Evolutionary conservation across 2,797 vertebrate species (phyloP).

Genomic region (Hirundo rustica): DNA sequence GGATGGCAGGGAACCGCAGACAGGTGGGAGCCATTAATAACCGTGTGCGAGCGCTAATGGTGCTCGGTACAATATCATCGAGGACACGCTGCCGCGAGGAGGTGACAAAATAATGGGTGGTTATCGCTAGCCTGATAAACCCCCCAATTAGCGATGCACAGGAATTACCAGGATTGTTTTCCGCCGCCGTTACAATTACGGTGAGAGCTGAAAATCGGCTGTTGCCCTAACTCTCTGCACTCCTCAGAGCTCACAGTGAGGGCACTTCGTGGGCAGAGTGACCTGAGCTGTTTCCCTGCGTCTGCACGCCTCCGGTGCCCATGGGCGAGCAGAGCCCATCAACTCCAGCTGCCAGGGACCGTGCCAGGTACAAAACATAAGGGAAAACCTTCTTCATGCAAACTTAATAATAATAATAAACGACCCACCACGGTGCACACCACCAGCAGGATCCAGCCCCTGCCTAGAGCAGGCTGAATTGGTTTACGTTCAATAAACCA

Average conservation of each 20-base stretch:
- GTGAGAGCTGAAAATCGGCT: background rate
- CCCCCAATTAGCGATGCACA: background rate
- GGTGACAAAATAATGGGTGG: constrained; percentile 34
- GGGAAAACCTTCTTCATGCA: background rate
- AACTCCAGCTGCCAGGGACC: background rate
- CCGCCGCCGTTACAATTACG: background rate
- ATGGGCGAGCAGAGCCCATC: background rate
- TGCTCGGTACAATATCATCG: background rate
- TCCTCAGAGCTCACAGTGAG: background rate
- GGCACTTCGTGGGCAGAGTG: background rate
- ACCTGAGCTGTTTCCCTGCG: accelerated
- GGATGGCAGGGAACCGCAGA: background rate
- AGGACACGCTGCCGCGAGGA: background rate
- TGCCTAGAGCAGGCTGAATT: background rate
- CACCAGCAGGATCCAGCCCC: background rate
- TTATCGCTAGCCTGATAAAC: constrained; percentile 28
- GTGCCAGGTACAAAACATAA: accelerated
- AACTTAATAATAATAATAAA: background rate
- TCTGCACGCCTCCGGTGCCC: background rate
- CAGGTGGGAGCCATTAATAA: background rate
- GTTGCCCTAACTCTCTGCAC: background rate
- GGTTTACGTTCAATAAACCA: background rate
- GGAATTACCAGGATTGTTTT: background rate
- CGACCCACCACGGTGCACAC: background rate
- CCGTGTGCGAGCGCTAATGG: background rate